A percentile compares a stretch with the other conserved stretches of the same genome.
Evolutionary conservation across 2,888 invertebrate species (phyloP).

Genomic region (Hirtodrosophila duncani): DNA sequence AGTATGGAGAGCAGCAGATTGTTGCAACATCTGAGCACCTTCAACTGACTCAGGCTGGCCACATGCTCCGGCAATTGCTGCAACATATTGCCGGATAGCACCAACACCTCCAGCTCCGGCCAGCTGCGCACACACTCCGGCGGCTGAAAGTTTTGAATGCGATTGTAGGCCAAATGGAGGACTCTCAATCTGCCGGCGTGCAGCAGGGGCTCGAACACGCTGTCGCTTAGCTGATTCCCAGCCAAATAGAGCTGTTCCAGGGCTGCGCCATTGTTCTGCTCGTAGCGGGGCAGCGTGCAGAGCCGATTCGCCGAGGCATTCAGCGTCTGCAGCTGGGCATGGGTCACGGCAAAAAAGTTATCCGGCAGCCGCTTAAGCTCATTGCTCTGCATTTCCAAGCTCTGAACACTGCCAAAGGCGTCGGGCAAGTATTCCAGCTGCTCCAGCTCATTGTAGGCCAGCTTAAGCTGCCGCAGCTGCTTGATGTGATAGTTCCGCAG

Average conservation of each 20-base stretch:
- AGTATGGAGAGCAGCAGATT: slow-evolving; percentile 86
- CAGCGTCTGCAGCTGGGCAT: slow-evolving; percentile 83
- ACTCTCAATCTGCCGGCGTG: slow-evolving; percentile 83
- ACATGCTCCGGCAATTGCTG: slow-evolving; percentile 87
- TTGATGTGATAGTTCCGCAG: slow-evolving; percentile 86
- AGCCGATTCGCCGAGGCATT: slow-evolving; percentile 90
- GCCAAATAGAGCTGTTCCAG: slow-evolving; percentile 85
- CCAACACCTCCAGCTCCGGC: slow-evolving; percentile 89
- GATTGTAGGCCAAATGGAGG: slow-evolving; percentile 89
- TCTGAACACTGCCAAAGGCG: slow-evolving; percentile 79
- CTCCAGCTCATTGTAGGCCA: slow-evolving; percentile 88
- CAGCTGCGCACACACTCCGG: slow-evolving; percentile 87
- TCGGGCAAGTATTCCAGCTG: slow-evolving; percentile 85
- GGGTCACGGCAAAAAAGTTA: slow-evolving; percentile 84
- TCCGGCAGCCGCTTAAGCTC: slow-evolving; percentile 86
- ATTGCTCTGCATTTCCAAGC: slow-evolving; percentile 88
- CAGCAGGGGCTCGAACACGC: slow-evolving; percentile 83
- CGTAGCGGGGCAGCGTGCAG: slow-evolving; percentile 81
- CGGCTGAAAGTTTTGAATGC: slow-evolving; percentile 85
- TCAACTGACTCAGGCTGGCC: slow-evolving; percentile 84
- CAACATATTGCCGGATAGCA: slow-evolving; percentile 89
- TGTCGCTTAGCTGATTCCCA: slow-evolving; percentile 87
- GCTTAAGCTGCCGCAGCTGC: slow-evolving; percentile 85
- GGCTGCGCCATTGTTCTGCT: slow-evolving; percentile 80
- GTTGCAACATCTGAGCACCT: slow-evolving; percentile 88